Evolutionary conservation across 2,888 invertebrate genomes (phyloP).

Genomic region (Cantharis rustica): DNA sequence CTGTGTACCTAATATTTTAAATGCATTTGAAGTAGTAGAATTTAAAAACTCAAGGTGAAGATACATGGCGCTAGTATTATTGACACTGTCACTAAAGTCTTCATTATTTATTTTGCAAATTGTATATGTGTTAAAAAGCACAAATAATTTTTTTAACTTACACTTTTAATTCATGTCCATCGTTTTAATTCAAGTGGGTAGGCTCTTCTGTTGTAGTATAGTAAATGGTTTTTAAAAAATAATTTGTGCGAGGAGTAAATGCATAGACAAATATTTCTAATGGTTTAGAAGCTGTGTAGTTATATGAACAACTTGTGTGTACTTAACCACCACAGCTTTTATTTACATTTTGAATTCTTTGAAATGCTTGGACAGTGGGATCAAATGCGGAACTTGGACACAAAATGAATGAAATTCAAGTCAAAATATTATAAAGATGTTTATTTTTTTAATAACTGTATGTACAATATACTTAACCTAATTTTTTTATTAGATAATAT

Average conservation of each 20-base stretch:
- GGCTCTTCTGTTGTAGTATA: neutral
- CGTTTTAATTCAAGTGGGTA: neutral
- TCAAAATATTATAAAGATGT: neutral
- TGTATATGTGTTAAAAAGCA: neutral
- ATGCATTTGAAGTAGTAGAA: neutral
- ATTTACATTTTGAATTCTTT: constrained; percentile 47
- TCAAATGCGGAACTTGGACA: constrained; percentile 12
- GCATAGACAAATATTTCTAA: constrained; percentile 54
- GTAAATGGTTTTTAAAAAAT: neutral
- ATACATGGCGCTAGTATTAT: constrained; percentile 1
- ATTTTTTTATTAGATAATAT: neutral
- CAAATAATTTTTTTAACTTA: neutral
- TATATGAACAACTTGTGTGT: constrained; percentile 49
- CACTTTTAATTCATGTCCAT: neutral
- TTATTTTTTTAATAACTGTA: neutral
- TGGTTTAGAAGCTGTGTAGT: constrained; percentile 49
- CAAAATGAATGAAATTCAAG: neutral
- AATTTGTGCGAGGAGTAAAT: constrained; percentile 46
- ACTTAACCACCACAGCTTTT: constrained; percentile 44
- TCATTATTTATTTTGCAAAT: too few species aligned
- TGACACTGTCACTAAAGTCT: neutral
- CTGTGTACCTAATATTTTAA: neutral
- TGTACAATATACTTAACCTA: constrained; percentile 2
- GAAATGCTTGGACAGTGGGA: constrained; percentile 38
- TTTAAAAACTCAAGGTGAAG: constrained; percentile 1